These are phyloP conservation scores for Pseudopipra pipra DNA, from an alignment of 2,113 vertebrate species.

Conservation along the genomic window DNA sequence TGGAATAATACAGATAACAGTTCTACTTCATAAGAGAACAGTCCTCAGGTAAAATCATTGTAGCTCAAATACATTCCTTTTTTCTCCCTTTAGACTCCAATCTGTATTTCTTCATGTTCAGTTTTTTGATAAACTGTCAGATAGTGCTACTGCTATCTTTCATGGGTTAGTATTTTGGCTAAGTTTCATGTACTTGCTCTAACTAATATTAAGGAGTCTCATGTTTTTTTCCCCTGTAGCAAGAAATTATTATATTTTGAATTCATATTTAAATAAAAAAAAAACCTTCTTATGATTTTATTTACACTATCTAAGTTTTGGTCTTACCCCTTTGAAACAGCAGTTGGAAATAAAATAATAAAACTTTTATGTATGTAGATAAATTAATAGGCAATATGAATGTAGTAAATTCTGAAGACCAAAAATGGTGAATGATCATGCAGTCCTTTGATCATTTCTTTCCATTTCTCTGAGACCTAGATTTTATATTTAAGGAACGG, in stretches of 20 bases:
- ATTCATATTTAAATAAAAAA: not conserved
- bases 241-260: not conserved
- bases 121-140: not conserved
- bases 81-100: not conserved
- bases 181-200: not conserved
- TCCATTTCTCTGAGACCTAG: not conserved
- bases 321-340: not conserved
- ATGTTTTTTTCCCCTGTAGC: not conserved
- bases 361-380: not conserved
- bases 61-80: not conserved
- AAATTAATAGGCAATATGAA: not conserved
- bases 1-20: not conserved
- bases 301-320: not conserved
- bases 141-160: not conserved
- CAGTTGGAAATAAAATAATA: not conserved
- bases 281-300: not conserved
- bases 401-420: not conserved
- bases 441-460: not conserved
- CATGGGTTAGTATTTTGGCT: not conserved
- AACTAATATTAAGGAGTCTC: not conserved
- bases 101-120: not conserved
- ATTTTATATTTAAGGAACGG: not conserved
- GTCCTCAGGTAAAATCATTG: not conserved
- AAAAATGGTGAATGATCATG: not conserved
- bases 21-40: not conserved